Evolutionary conservation across 2,113 vertebrate species (phyloP).

Genomic region (Platanista minor): DNA sequence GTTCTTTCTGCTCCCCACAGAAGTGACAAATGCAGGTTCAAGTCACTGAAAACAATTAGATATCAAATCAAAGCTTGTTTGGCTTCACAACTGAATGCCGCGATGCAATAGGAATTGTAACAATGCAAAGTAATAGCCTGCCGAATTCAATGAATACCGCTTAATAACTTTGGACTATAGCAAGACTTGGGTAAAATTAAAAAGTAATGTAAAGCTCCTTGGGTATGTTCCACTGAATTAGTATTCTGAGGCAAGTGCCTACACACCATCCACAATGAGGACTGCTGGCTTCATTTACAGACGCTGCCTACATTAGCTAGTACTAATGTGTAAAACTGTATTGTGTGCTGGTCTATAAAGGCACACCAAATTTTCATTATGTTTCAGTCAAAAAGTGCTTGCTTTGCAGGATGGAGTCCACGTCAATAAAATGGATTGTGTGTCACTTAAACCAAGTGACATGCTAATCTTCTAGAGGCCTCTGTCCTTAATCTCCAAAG

Average conservation of each 20-base stretch:
- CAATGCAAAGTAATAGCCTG: constrained; percentile 71
- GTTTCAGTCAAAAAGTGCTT: constrained; percentile 81
- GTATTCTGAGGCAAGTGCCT: constrained; percentile 23
- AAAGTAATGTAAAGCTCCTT: constrained; percentile 59
- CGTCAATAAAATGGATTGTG: constrained; percentile 84
- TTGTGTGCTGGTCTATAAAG: constrained; percentile 67
- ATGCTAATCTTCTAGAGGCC: constrained; percentile 79
- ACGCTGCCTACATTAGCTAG: constrained; percentile 45
- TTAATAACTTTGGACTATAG: constrained; percentile 58
- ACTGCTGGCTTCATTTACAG: constrained; percentile 63
- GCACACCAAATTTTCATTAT: constrained; percentile 79
- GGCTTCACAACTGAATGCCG: constrained; percentile 41
- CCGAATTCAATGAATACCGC: constrained; percentile 66
- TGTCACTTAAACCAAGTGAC: constrained; percentile 83
- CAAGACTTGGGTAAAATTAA: constrained; percentile 65
- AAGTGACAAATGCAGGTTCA: not conserved
- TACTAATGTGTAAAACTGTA: constrained; percentile 67
- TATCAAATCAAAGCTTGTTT: constrained; percentile 62
- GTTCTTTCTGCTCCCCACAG: constrained; percentile 40
- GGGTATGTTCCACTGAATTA: constrained; percentile 50
- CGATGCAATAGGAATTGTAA: constrained; percentile 39
- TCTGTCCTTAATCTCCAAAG: constrained; percentile 83
- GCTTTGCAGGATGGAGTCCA: constrained; percentile 78
- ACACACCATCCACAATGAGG: constrained; percentile 23
- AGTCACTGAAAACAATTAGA: constrained; percentile 73